These are phyloP conservation scores for Drosophila helvetica DNA, from an alignment of 2,888 invertebrate species.

Conservation along the genomic window DNA sequence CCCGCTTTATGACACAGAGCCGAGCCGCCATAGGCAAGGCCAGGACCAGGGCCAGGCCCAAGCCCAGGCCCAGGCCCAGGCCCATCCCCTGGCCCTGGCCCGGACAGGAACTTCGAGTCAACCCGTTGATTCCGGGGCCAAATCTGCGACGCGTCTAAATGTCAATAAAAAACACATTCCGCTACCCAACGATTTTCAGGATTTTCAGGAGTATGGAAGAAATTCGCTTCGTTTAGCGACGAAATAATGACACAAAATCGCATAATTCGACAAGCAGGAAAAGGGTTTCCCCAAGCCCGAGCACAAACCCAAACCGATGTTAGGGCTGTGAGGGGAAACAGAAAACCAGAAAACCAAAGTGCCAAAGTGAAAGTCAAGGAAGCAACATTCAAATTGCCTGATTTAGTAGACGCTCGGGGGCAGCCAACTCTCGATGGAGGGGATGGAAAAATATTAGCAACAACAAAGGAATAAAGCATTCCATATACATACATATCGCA, in stretches of 20 bases:
- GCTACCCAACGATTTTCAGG: slow-evolving; percentile 33
- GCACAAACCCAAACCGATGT: neutral
- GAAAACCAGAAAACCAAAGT: slow-evolving; percentile 13
- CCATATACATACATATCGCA: neutral
- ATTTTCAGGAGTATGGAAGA: slow-evolving; percentile 29
- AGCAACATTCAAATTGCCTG: slow-evolving; percentile 72
- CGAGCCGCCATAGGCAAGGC: neutral
- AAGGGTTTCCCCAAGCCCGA: slow-evolving; percentile 23
- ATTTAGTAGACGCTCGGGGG: slow-evolving; percentile 73
- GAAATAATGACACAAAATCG: slow-evolving; percentile 81
- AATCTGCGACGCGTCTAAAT: slow-evolving; percentile 67
- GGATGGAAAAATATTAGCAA: slow-evolving; percentile 29
- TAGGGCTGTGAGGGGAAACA: slow-evolving; percentile 12
- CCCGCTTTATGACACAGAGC: slow-evolving; percentile 68
- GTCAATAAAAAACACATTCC: slow-evolving; percentile 76
- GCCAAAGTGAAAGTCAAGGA: slow-evolving; percentile 55
- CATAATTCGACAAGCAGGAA: slow-evolving; percentile 71
- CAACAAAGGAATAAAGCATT: slow-evolving; percentile 42
- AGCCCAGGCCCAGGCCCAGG: neutral
- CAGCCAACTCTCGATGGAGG: slow-evolving; percentile 28
- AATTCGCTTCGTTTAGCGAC: slow-evolving; percentile 75
- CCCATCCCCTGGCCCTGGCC: too few species aligned
- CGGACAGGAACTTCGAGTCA: slow-evolving; percentile 36
- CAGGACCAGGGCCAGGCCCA: neutral
- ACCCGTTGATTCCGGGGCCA: slow-evolving; percentile 69